Base-by-base conservation (phyloP, 53 echinoderm and acorn worm genomes). In the Apostichopus leukothele region DNA sequence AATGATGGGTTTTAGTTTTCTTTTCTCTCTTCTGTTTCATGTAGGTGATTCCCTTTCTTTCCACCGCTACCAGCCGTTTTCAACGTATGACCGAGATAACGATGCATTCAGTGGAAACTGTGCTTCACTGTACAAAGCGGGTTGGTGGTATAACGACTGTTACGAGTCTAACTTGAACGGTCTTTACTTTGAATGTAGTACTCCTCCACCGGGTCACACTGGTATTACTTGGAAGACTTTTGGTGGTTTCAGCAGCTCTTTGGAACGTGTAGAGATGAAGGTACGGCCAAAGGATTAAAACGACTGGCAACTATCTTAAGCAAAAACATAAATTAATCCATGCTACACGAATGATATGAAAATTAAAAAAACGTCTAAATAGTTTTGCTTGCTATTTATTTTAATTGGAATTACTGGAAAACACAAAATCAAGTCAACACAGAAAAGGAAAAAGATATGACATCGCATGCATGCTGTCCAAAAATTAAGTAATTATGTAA, bases 91-190 rank as follows among this genome's bases (percentile, higher is more conserved):
- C 19, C 22, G 18, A 5, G 83, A 83, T 52, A 83, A 83, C 57
- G 83, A 83, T 50, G 52, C 9, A 13, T 53, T 25, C n/a, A 9
- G 57, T 22, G 83, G 83, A 14, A 83, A 83, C 57, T 83, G 83
- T 57, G 83, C 83, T 9, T 39, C 54, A 5, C 55, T 60, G 22
- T 83, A 60, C 55, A 83, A 83, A 52, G 83, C n/a, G 8, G 83
- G 83, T 9, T 83, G 83, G 83, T 83, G 83, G 83, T 83, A 54
- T 19, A 57, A 57, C 21, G 54, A 53, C 83, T 83, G 83, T 60
- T 83, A 57, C 19, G 55, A 83, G 55, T 83, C 55, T 60, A 83
- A 54, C 20, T 50, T 60, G n/a, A 53, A 83, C 1, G 83, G 83
- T 25, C 60, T 83, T 25, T 83, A 83, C 21, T 60, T 54, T 52